Conservation (phyloP, 1,140 invertebrate genomes). For the Sycophaga agraensis region DNA sequence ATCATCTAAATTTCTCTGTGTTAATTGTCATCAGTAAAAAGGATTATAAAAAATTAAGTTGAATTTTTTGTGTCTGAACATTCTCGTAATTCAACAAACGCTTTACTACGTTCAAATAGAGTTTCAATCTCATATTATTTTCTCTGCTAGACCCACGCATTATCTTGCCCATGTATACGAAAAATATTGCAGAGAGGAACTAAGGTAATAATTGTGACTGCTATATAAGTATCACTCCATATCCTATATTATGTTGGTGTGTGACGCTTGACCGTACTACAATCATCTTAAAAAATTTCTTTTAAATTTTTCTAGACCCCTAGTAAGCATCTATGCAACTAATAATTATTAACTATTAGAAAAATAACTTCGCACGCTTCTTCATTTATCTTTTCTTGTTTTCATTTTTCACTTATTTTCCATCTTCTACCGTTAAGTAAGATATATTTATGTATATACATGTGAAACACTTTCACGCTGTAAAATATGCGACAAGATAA, state of each 20-base stretch:
- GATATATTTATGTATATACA: constrained; percentile 8
- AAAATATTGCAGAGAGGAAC: neutral
- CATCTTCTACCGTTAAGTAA: neutral
- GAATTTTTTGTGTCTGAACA: neutral
- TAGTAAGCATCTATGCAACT: too few relatives aligned
- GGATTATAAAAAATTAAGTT: neutral
- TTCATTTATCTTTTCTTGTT: too few relatives aligned
- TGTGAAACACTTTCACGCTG: constrained; percentile 19
- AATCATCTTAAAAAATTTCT: too few relatives aligned
- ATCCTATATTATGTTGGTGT: too few relatives aligned
- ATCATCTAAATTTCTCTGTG: too few relatives aligned
- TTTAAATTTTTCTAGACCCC: too few relatives aligned
- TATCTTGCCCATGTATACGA: neutral
- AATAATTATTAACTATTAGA: too few relatives aligned
- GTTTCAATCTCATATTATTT: neutral
- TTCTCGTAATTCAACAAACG: neutral
- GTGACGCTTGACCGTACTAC: too few relatives aligned
- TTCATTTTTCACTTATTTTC: neutral
- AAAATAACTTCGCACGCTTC: too few relatives aligned
- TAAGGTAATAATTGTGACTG: neutral
- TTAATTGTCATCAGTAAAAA: too few relatives aligned
- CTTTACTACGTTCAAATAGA: neutral
- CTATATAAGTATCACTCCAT: too few relatives aligned
- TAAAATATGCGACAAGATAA: constrained; percentile 6
- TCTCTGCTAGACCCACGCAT: neutral